A percentile compares a stretch with the other conserved stretches of the same genome.
Conservation (phyloP, 1,140 invertebrate genomes). For the Pantala flavescens region DNA sequence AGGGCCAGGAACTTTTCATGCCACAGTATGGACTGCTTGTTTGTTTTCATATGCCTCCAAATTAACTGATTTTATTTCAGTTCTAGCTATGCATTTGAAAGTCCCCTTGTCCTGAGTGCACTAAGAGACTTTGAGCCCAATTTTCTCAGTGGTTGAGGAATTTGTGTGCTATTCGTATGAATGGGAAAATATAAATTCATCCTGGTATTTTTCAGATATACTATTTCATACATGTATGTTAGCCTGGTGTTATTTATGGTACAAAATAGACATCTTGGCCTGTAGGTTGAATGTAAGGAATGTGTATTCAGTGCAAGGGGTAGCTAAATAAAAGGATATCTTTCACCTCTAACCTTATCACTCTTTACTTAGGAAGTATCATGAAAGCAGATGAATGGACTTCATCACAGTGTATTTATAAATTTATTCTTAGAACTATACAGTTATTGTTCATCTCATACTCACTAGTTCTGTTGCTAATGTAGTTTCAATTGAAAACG, state of each 20-base stretch:
- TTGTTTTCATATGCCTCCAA: background rate
- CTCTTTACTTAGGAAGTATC: background rate
- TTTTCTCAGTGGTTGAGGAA: background rate
- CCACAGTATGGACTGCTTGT: background rate
- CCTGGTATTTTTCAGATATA: conserved; percentile 16
- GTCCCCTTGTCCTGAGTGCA: conserved; percentile 20
- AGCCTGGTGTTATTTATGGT: conserved; percentile 18
- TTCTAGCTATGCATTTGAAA: conserved; percentile 11
- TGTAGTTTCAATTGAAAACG: background rate
- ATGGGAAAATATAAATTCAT: conserved; percentile 1
- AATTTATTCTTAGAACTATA: background rate
- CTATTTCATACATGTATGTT: conserved; percentile 19
- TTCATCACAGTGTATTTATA: background rate
- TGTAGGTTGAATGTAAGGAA: conserved; percentile 18
- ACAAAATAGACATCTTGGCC: conserved; percentile 12
- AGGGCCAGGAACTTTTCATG: conserved; percentile 6
- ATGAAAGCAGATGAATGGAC: background rate
- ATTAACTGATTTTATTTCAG: conserved; percentile 6
- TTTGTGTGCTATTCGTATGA: background rate
- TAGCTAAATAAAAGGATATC: conserved; percentile 21
- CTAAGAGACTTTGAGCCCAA: background rate
- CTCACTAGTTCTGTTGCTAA: background rate
- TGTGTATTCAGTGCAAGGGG: conserved; percentile 22
- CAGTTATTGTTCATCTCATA: background rate
- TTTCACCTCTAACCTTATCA: conserved; percentile 17